These are phyloP conservation scores for Adelges cooleyi DNA, from an alignment of 1,140 invertebrate genomes.

Conservation along the genomic window DNA sequence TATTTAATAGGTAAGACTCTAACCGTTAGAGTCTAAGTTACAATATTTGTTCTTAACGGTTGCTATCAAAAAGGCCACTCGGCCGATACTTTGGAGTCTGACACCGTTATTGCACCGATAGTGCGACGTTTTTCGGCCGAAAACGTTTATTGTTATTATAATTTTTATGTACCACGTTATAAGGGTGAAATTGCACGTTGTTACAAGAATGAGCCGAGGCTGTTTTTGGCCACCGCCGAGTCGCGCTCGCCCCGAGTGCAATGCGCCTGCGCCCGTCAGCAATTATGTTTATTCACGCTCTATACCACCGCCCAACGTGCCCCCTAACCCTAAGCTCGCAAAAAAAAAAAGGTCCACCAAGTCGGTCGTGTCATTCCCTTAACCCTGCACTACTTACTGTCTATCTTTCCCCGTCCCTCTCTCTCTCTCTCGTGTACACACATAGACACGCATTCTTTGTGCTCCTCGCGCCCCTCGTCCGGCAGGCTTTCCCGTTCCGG, in stretches of 20 bases:
- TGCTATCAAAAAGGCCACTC: too few species aligned
- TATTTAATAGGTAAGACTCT: too few species aligned
- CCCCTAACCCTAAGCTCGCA: not conserved
- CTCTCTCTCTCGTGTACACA: not conserved
- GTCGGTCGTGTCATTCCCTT: conserved; percentile 13
- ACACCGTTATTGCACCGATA: too few species aligned
- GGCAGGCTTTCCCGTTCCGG: not conserved
- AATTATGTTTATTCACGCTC: conserved; percentile 28
- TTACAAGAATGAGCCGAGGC: too few species aligned
- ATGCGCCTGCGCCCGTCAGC: conserved; percentile 3
- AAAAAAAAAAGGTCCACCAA: conserved; percentile 3
- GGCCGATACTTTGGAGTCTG: too few species aligned
- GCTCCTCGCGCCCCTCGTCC: not conserved
- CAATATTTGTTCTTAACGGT: too few species aligned
- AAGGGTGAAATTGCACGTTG: too few species aligned
- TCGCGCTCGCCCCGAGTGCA: not conserved
- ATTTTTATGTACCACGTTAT: too few species aligned
- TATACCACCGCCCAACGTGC: not conserved
- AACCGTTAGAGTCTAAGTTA: too few species aligned
- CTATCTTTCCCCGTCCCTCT: not conserved
- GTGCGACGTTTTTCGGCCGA: too few species aligned
- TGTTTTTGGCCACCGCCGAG: too few species aligned
- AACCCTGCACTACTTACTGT: not conserved
- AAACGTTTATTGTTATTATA: too few species aligned
- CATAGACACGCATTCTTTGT: not conserved